Conservation (phyloP, 2,113 vertebrate species). For the Oenanthe oenanthe region DNA sequence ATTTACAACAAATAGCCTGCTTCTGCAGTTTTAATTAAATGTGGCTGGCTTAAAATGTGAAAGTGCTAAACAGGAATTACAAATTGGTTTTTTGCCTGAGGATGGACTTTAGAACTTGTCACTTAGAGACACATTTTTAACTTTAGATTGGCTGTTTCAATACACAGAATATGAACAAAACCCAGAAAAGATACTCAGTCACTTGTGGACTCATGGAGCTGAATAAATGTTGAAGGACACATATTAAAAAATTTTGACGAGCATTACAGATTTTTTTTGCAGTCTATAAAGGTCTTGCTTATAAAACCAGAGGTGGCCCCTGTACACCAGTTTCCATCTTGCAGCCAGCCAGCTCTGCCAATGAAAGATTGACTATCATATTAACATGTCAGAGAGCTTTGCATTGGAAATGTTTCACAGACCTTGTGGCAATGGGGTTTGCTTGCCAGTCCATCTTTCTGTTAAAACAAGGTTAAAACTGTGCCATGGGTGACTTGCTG, state of each 20-base stretch:
- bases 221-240: not conserved
- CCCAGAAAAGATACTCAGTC: not conserved
- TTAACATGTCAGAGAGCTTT: not conserved
- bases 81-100: not conserved
- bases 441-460: not conserved
- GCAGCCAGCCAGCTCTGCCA: not conserved
- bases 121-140: not conserved
- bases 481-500: not conserved
- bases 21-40: conserved; percentile 25
- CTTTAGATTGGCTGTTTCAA: not conserved
- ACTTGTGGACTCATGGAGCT: not conserved
- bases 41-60: not conserved
- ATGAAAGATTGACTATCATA: not conserved
- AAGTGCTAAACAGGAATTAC: not conserved
- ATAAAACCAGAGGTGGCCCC: not conserved
- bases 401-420: not conserved
- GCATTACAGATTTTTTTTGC: not conserved
- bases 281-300: not conserved
- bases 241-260: not conserved
- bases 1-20: conserved; percentile 5
- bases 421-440: not conserved
- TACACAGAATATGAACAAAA: not conserved
- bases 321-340: not conserved
- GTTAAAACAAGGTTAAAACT: not conserved
- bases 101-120: not conserved